Evolutionary conservation across 1,140 invertebrate species (phyloP).

Genomic region (Drosophila arawakana): DNA sequence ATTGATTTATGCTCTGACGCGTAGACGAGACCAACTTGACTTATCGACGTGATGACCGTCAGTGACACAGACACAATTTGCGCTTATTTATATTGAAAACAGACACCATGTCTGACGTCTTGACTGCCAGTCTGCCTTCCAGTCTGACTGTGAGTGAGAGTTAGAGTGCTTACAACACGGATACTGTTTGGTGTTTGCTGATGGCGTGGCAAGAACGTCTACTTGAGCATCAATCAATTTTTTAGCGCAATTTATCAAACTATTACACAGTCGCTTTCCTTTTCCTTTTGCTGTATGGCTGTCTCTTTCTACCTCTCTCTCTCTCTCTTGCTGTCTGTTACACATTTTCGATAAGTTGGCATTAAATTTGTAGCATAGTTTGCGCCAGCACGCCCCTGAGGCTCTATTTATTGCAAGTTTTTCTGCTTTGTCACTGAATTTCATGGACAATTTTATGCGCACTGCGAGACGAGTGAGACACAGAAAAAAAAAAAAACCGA

Average conservation of each 20-base stretch:
- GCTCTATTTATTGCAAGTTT: conserved; percentile 40
- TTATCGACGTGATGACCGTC: conserved; percentile 61
- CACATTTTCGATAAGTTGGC: conserved; percentile 41
- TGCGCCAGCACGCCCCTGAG: conserved; percentile 65
- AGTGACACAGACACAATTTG: conserved; percentile 55
- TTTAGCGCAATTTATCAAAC: conserved; percentile 78
- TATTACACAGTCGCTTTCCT: conserved; percentile 53
- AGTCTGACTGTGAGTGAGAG: neutral
- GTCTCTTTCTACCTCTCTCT: neutral
- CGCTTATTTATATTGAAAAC: conserved; percentile 49
- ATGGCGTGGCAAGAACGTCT: conserved; percentile 12
- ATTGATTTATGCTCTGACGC: conserved; percentile 75
- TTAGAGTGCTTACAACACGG: conserved; percentile 3
- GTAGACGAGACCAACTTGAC: conserved; percentile 55
- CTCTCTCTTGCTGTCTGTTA: neutral
- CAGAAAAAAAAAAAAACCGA: neutral
- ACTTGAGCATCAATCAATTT: conserved; percentile 72
- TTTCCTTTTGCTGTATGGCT: too few species aligned
- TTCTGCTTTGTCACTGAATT: conserved; percentile 29
- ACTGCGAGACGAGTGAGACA: neutral
- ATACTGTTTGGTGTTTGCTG: conserved; percentile 2
- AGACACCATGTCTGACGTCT: conserved; percentile 16
- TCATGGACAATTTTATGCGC: conserved; percentile 35
- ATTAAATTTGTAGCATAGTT: conserved; percentile 77
- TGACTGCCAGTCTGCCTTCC: neutral